Conservation (phyloP, 2,888 invertebrate species). For the Dryococelus australis region DNA sequence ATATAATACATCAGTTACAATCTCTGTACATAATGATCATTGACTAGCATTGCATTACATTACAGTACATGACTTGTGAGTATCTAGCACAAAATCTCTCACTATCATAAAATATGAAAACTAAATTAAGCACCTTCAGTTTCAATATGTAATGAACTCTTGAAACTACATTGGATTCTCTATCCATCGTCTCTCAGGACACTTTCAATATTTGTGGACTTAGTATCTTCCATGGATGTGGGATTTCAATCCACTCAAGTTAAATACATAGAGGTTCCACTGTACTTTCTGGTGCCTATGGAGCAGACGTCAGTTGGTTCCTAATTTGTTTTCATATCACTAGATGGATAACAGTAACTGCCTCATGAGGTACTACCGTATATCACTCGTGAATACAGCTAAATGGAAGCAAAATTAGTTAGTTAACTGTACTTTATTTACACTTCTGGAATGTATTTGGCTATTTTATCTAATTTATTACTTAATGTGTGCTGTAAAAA, state of each 20-base stretch:
- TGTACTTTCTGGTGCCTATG: not conserved
- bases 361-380: not conserved
- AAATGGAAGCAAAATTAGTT: not conserved
- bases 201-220: too few species aligned
- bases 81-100: not conserved
- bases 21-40: not conserved
- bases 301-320: not conserved
- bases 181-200: too few species aligned
- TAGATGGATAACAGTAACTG: not conserved
- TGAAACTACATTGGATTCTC: too few species aligned
- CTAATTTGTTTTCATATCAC: not conserved
- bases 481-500: not conserved
- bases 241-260: too few species aligned
- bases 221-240: too few species aligned
- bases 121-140: not conserved
- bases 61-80: not conserved
- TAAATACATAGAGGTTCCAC: too few species aligned
- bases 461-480: not conserved
- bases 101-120: not conserved
- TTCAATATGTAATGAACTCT: not conserved
- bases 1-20: not conserved
- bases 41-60: slow-evolving; percentile 11
- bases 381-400: not conserved
- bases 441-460: not conserved
- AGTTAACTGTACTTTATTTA: not conserved